A percentile compares a stretch with the other conserved stretches of the same genome.
Evolutionary conservation across 2,797 vertebrate species (phyloP).

Genomic region (Mormyrops attenuatus): DNA sequence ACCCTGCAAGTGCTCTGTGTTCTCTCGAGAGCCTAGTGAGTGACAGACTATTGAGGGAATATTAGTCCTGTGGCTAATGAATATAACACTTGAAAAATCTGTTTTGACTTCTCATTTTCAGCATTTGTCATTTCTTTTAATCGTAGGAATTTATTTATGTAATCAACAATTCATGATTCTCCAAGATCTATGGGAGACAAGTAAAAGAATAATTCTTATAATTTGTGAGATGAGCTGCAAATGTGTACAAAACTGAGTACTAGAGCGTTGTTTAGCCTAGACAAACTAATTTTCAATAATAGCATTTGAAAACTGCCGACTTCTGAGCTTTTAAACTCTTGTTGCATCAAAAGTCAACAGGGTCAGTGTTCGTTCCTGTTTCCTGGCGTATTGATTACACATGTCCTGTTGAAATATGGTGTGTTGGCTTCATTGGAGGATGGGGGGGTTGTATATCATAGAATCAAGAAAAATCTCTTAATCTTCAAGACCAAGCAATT

Average conservation of each 20-base stretch:
- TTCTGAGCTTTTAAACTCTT: background rate
- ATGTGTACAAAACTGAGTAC: background rate
- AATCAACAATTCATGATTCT: background rate
- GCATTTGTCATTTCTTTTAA: background rate
- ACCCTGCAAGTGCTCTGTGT: background rate
- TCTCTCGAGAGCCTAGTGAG: background rate
- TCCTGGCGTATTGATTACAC: background rate
- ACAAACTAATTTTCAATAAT: background rate
- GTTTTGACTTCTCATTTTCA: background rate
- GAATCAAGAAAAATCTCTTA: background rate
- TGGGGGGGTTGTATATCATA: background rate
- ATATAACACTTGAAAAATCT: background rate
- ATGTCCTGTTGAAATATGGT: background rate
- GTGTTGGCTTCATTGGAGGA: background rate
- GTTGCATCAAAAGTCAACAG: background rate
- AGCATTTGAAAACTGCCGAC: background rate
- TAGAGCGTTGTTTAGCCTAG: background rate
- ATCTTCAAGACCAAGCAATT: background rate
- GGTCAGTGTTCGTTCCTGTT: background rate
- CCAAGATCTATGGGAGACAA: background rate
- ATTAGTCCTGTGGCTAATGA: background rate
- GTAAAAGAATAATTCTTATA: background rate
- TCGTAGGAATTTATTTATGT: background rate
- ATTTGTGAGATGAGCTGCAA: background rate
- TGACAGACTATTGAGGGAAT: background rate